Percentiles rank a stretch among this genome's conserved stretches.
These are phyloP conservation scores for Dascillus cervinus DNA, from an alignment of 2,888 invertebrate species.

Conservation along the genomic window DNA sequence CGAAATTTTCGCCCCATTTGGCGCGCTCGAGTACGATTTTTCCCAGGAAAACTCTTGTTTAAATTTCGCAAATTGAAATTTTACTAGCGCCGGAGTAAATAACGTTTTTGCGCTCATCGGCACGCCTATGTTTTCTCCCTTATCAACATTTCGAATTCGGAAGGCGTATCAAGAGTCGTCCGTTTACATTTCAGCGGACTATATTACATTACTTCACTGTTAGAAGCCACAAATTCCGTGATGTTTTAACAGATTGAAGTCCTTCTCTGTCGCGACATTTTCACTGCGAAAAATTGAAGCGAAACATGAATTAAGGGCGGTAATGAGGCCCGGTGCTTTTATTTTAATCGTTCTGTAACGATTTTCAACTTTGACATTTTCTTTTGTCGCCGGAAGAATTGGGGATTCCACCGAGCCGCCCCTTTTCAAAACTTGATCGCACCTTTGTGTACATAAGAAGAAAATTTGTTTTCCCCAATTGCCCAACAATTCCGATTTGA, in stretches of 20 bases:
- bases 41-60: too few species aligned
- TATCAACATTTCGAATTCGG: conserved; percentile 1
- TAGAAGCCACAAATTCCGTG: background rate
- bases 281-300: too few species aligned
- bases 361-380: too few species aligned
- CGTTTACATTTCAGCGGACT: conserved; percentile 1
- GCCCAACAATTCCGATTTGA: too few species aligned
- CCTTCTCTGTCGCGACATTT: conserved; percentile 1
- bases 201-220: background rate
- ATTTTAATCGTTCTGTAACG: too few species aligned
- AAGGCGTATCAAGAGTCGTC: background rate
- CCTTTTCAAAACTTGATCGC: too few species aligned
- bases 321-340: too few species aligned
- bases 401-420: too few species aligned
- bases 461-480: too few species aligned
- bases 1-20: conserved; percentile 15
- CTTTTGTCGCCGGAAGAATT: too few species aligned
- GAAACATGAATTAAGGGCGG: too few species aligned
- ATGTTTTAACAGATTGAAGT: background rate
- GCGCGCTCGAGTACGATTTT: conserved; percentile 11
- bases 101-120: background rate
- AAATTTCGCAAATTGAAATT: conserved; percentile 5
- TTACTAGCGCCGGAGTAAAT: background rate
- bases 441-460: too few species aligned
- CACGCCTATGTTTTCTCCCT: conserved; percentile 1